Percentiles rank a stretch among this genome's conserved stretches.
These are phyloP conservation scores for Montipora foliosa DNA, from an alignment of 64 coral and sea anemone genomes.

Conservation along the genomic window DNA sequence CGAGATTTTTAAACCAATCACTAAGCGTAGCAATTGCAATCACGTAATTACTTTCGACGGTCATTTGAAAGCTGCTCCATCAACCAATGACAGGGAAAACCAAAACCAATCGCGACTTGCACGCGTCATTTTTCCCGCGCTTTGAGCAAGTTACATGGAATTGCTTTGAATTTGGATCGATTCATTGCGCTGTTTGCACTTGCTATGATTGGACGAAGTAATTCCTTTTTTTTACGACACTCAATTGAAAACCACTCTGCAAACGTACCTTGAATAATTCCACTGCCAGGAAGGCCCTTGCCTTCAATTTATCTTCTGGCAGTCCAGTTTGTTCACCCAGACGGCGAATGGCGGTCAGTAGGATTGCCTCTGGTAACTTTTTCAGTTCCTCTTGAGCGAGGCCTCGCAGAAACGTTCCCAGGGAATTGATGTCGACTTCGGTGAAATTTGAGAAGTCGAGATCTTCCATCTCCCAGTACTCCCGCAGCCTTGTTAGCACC, in stretches of 20 bases:
- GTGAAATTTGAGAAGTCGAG: constrained; percentile 87
- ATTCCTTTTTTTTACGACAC: no score
- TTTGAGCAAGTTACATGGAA: no score
- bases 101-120: no score
- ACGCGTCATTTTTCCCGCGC: no score
- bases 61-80: no score
- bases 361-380: constrained; percentile 69
- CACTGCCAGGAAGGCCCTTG: constrained; percentile 87
- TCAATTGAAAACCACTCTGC: not conserved
- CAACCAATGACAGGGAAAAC: no score
- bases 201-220: no score
- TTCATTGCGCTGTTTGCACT: no score
- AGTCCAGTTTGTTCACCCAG: constrained; percentile 88
- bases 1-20: no score
- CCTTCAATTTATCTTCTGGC: constrained; percentile 89
- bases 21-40: no score
- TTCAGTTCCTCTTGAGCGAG: constrained; percentile 75
- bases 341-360: constrained; percentile 81
- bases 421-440: constrained; percentile 88
- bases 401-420: constrained; percentile 89
- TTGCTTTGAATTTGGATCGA: no score
- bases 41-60: no score
- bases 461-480: constrained; percentile 96
- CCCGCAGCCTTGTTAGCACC: constrained; percentile 82
- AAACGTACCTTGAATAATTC: constrained; percentile 87